These are phyloP conservation scores for Tenrec ecaudatus DNA, from an alignment of 2,113 vertebrate genomes.

Conservation along the genomic window DNA sequence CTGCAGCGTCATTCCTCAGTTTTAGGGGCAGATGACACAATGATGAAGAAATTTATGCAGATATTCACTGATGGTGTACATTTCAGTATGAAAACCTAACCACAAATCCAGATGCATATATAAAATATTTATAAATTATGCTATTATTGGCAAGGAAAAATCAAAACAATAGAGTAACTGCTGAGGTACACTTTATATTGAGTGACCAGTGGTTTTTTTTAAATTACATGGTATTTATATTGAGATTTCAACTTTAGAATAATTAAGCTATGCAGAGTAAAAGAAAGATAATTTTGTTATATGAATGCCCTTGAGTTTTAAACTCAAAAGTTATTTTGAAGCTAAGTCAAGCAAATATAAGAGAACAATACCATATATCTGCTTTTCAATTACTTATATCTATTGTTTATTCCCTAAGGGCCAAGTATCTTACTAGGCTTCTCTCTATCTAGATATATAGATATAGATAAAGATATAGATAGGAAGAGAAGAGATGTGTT, in stretches of 20 bases:
- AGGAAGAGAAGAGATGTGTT: not conserved
- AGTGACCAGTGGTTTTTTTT: not conserved
- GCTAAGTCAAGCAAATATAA: not conserved
- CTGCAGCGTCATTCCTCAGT: not conserved
- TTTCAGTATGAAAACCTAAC: not conserved
- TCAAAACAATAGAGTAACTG: not conserved
- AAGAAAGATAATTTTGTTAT: not conserved
- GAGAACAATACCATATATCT: not conserved
- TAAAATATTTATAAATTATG: not conserved
- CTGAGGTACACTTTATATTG: not conserved
- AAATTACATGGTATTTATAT: not conserved
- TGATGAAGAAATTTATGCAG: not conserved
- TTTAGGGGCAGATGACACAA: not conserved
- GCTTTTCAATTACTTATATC: not conserved
- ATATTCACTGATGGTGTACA: not conserved
- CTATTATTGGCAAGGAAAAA: not conserved
- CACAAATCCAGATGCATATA: not conserved
- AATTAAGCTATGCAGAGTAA: not conserved
- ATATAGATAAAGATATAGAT: no score
- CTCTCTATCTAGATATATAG: no score
- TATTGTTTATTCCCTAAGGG: not conserved
- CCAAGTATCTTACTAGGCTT: not conserved
- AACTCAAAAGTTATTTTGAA: not conserved
- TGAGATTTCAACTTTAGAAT: not conserved
- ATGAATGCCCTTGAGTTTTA: not conserved